A percentile compares a stretch with the other conserved stretches of the same genome.
Evolutionary conservation across 1,140 invertebrate genomes (phyloP).

Genomic region (Anadara kagoshimensis): DNA sequence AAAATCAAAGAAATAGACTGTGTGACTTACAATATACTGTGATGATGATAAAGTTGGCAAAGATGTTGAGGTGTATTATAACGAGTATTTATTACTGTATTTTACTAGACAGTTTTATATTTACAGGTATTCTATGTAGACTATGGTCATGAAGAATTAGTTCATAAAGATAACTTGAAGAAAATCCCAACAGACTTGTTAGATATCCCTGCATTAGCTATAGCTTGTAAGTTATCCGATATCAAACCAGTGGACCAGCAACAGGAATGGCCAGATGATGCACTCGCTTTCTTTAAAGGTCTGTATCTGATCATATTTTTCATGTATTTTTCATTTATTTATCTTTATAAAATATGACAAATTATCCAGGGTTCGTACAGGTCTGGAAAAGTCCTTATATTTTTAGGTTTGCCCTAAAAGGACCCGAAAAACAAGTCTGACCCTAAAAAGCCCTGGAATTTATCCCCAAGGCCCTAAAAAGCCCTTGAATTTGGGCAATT

Average conservation of each 20-base stretch:
- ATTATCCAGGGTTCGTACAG: too few relatives aligned
- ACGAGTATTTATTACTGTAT: neutral
- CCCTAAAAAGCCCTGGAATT: too few relatives aligned
- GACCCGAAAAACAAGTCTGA: too few relatives aligned
- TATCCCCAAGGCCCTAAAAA: too few relatives aligned
- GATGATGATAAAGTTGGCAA: too few relatives aligned
- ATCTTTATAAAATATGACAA: too few relatives aligned
- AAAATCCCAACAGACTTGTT: constrained; percentile 26
- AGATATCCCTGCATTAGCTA: constrained; percentile 39
- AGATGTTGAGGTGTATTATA: too few relatives aligned
- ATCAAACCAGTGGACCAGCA: constrained; percentile 38
- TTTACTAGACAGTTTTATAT: neutral
- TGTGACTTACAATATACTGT: too few relatives aligned
- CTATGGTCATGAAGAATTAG: constrained; percentile 27
- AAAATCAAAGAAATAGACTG: too few relatives aligned
- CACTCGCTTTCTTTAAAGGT: constrained; percentile 41
- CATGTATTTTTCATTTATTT: neutral
- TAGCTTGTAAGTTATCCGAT: constrained; percentile 45
- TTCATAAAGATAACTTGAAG: constrained; percentile 19
- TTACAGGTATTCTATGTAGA: constrained; percentile 47
- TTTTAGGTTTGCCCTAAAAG: too few relatives aligned
- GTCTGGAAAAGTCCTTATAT: too few relatives aligned
- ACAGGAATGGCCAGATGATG: constrained; percentile 37
- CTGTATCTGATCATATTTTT: neutral
- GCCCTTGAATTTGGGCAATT: too few relatives aligned